Percentiles rank a stretch among this genome's conserved stretches.
These are phyloP conservation scores for Crocallis elinguaria DNA, from an alignment of 2,888 invertebrate species.

Conservation along the genomic window DNA sequence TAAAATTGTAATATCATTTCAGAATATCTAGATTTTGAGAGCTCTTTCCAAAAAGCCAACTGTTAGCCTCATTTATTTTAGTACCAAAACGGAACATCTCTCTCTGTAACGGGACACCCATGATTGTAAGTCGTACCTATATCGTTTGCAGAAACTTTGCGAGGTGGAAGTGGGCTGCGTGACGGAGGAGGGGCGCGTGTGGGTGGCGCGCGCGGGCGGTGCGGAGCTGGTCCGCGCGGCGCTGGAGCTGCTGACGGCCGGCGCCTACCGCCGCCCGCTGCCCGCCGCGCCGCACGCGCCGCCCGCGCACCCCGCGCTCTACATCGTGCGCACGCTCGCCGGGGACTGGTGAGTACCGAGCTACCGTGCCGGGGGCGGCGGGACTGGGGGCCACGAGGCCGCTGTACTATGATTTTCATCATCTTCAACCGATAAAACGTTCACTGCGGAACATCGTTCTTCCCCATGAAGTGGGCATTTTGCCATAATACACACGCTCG, in stretches of 20 bases:
- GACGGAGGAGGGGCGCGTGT: conserved; percentile 77
- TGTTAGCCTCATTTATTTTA: too few species aligned
- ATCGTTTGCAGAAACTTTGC: conserved; percentile 59
- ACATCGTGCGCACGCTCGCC: conserved; percentile 78
- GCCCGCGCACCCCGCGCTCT: conserved; percentile 63
- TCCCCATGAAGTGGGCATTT: too few species aligned
- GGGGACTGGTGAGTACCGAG: conserved; percentile 71
- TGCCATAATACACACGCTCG: too few species aligned
- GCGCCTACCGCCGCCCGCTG: conserved; percentile 75
- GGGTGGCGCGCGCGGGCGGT: conserved; percentile 74
- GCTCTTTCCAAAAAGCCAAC: too few species aligned
- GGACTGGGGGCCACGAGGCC: background rate
- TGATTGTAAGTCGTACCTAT: background rate
- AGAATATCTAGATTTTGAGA: too few species aligned
- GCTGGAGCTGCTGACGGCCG: conserved; percentile 71
- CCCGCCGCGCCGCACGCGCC: conserved; percentile 74
- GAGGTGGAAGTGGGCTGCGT: conserved; percentile 80
- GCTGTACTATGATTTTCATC: background rate
- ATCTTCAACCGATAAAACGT: too few species aligned
- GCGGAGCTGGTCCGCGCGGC: conserved; percentile 67
- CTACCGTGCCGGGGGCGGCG: background rate
- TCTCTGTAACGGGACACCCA: too few species aligned
- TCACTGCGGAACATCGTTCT: too few species aligned
- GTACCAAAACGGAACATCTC: too few species aligned
- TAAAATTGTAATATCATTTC: too few species aligned